Evolutionary conservation across 2,113 vertebrate genomes (phyloP).

Genomic region (Myrmecobius fasciatus): DNA sequence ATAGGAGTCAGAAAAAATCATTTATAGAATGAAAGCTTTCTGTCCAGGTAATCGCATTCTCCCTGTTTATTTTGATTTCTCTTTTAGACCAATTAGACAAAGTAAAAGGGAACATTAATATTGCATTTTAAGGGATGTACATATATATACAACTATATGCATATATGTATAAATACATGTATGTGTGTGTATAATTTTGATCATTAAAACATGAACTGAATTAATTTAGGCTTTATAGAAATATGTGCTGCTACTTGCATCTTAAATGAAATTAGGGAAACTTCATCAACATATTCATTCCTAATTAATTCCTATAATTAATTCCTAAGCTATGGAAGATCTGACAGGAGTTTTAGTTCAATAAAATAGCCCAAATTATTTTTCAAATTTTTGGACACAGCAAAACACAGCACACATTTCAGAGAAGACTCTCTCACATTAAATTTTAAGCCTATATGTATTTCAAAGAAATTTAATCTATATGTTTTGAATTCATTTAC

Average conservation of each 20-base stretch:
- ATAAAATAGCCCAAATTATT: constrained; percentile 15
- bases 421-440: constrained; percentile 6
- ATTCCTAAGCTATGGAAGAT: background rate
- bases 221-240: constrained; percentile 2
- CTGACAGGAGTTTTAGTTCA: background rate
- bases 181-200: background rate
- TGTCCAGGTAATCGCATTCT: background rate
- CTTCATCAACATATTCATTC: constrained; percentile 31
- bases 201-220: background rate
- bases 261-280: constrained; percentile 9
- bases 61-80: background rate
- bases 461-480: constrained; percentile 50
- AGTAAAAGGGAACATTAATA: background rate
- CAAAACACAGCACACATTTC: constrained; percentile 37
- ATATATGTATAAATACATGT: too few species aligned
- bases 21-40: background rate
- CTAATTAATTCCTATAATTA: too few species aligned
- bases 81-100: background rate
- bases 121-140: background rate
- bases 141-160: too few species aligned
- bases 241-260: constrained; percentile 10
- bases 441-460: constrained; percentile 55
- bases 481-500: constrained; percentile 25
- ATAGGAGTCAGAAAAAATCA: background rate
- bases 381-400: constrained; percentile 34